These are phyloP conservation scores for Drosophila vallismaia DNA, from an alignment of 2,888 invertebrate species.

Conservation along the genomic window DNA sequence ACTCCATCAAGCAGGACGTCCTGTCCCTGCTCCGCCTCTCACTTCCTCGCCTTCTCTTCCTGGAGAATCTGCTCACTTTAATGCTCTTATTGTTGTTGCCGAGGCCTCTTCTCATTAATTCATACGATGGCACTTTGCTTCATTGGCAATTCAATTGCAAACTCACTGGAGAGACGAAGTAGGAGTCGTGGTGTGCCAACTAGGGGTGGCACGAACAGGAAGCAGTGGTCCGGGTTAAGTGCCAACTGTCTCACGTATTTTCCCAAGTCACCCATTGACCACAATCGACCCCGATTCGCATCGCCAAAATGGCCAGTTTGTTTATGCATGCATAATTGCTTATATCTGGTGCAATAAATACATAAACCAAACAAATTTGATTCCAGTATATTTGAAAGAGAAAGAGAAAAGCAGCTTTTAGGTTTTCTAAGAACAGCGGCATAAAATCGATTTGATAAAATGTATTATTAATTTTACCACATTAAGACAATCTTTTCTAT, in stretches of 20 bases:
- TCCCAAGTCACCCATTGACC: conserved; percentile 30
- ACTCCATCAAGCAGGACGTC: conserved; percentile 24
- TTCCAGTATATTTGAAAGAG: background rate
- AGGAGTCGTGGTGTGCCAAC: conserved; percentile 9
- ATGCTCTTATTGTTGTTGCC: conserved; percentile 32
- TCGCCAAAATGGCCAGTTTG: conserved; percentile 41
- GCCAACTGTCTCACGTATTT: conserved; percentile 62
- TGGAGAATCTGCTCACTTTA: conserved; percentile 12
- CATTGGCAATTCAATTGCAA: conserved; percentile 64
- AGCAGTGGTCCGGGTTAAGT: conserved; percentile 57
- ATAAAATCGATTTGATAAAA: too few relatives aligned
- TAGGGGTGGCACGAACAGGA: background rate
- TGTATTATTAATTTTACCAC: too few relatives aligned
- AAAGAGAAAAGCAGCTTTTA: conserved; percentile 21
- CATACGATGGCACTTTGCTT: conserved; percentile 71
- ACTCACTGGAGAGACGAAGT: conserved; percentile 21
- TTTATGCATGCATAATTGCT: conserved; percentile 73
- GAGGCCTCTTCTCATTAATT: conserved; percentile 67
- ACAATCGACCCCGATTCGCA: conserved; percentile 9
- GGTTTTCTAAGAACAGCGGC: too few relatives aligned
- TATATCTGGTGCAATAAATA: conserved; percentile 30
- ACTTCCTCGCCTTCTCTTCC: background rate
- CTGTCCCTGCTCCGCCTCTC: background rate
- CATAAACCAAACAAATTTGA: conserved; percentile 12
- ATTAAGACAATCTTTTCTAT: too few relatives aligned